Evolutionary conservation across 1,140 invertebrate species (phyloP).

Genomic region (Saccostrea glomerata): DNA sequence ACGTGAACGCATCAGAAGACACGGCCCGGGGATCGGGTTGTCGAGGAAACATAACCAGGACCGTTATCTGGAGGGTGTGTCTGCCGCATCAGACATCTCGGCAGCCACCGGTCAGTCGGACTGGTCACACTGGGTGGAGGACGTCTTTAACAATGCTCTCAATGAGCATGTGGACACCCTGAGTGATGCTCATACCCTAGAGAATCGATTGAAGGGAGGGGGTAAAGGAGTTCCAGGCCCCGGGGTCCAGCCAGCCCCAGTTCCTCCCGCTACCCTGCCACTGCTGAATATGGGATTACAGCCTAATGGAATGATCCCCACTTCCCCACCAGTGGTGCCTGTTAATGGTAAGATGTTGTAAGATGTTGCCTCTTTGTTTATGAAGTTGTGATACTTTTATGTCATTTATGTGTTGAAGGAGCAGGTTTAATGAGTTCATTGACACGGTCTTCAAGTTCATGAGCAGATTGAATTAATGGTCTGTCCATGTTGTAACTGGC

Average conservation of each 20-base stretch:
- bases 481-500: slow-evolving; percentile 23
- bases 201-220: slow-evolving; percentile 95
- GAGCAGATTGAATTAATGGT: not conserved
- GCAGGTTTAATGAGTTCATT: slow-evolving; percentile 20
- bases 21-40: slow-evolving; percentile 60
- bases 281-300: slow-evolving; percentile 22
- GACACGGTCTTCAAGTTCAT: slow-evolving; percentile 14
- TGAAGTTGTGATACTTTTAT: not conserved
- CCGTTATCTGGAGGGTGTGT: slow-evolving; percentile 47
- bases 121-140: slow-evolving; percentile 97
- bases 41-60: slow-evolving; percentile 59
- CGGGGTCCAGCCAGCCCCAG: slow-evolving; percentile 60
- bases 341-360: slow-evolving; percentile 47
- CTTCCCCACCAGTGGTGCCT: slow-evolving; percentile 1
- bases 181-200: slow-evolving; percentile 93
- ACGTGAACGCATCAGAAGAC: slow-evolving; percentile 44
- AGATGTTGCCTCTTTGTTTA: slow-evolving; percentile 31
- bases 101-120: slow-evolving; percentile 84
- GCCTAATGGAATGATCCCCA: slow-evolving; percentile 5
- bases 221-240: slow-evolving; percentile 72
- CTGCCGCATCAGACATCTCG: slow-evolving; percentile 62
- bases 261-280: not conserved
- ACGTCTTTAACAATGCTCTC: slow-evolving; percentile 95
- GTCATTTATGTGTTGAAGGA: slow-evolving; percentile 19
- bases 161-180: slow-evolving; percentile 94